Base-by-base conservation (phyloP, 2,888 invertebrate species). In the Cryptophagus acutangulus region DNA sequence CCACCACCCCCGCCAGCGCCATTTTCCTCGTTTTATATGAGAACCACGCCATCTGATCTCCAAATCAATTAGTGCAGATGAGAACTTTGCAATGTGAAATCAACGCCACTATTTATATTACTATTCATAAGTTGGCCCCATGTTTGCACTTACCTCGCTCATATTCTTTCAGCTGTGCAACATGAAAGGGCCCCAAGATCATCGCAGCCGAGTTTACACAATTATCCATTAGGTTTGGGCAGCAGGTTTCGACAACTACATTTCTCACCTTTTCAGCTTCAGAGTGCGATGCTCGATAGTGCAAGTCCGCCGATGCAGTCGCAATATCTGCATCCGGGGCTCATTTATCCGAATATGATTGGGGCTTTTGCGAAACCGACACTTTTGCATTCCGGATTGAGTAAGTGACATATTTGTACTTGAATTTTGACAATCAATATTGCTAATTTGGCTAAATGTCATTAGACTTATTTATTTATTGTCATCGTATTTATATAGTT, bases 111-210 rank as follows among this genome's bases (percentile, higher is more conserved):
- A n/a, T n/a, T n/a, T n/a, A n/a, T n/a, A n/a, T n/a, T n/a, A n/a
- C n/a, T n/a, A n/a, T n/a, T 20, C 20, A 20, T 6, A 20, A 6
- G 5, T 20, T 20, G 5, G 5, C 20, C 20, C 5, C 5, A 20
- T 20, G 9, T 20, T 20, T 5, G 20, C 20, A 20, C n/a, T n/a
- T n/a, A 20, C 20, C 9, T 20, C 20, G 9, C 9, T 20, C 20
- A 20, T 20, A 20, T n/a, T 26, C 12, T 8, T 26, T 26, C n/a
- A 92, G 92, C 92, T 43, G 92, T 92, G 13, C 91, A 92, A 64
- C 90, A 92, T 67, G 92, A 92, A 69, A 73, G 92, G 47, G 89
- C 91, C 6, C 89, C 91, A 0, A 75, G 91, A 30, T 71, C 76
- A 1, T 59, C 68, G 1, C 66, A 67, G 17, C 51, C 60, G 17